Base-by-base conservation (phyloP, 2,888 invertebrate genomes). In the Lycia hirtaria region DNA sequence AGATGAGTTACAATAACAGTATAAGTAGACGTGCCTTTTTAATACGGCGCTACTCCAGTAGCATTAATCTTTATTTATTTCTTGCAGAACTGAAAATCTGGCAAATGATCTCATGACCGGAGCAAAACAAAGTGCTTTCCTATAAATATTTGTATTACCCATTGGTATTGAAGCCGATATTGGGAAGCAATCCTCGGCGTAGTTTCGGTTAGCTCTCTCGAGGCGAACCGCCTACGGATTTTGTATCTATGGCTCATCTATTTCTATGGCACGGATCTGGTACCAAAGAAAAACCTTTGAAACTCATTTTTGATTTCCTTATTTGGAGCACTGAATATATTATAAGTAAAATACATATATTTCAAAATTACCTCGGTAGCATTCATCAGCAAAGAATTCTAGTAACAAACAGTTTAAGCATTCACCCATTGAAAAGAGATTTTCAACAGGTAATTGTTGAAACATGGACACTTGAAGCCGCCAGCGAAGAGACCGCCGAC, bases 81-180 rank as follows among this genome's bases (percentile, higher is more conserved):
- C n/a, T n/a, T 37, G n/a, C 19, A 10, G 19, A 17, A 17, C 19
- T 37, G 19, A 1, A 19, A 37, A 37, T 1, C 22, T 14, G 14
- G 4, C 19, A 12, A 38, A 33, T 54, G 38, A 54, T 40, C 38
- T 6, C 53, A 24, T 38, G 44, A 38, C 37, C 19, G 26, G 38
- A 6, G n/a, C 15, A n/a, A 10, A 44, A 28, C 19, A 43, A 51
- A 44, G 38, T 22, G 30, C 14, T 54, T 53, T 45, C 28, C 53
- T 32, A 53, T 45, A 20, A 44, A 52, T 52, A 44, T 44, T 45
- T 32, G 38, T 45, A 53, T 40, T 47, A 40, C 45, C 53, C 40
- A 17, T 30, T 38, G 51, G 51, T 30, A 44, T 52, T 28, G 28
- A 43, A 19, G n/a, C 19, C 7, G 22, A 4, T 30, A 37, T 30